Conservation (phyloP, 2,113 vertebrate species). For the Xiphorhynchus elegans region DNA sequence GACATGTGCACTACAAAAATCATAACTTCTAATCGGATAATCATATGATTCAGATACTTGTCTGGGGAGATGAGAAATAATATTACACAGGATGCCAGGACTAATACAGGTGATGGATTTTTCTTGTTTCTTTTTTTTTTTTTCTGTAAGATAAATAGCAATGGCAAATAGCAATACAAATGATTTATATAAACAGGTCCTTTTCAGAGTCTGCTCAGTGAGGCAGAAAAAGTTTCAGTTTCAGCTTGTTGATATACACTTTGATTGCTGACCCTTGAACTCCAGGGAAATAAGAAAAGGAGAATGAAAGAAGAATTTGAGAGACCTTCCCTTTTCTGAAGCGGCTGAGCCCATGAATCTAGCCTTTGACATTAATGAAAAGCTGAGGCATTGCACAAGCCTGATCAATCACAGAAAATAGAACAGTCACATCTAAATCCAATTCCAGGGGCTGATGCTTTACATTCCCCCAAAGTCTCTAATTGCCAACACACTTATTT, state of each 20-base stretch:
- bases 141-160: conserved; percentile 7
- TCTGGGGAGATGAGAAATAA: background rate
- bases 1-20: background rate
- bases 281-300: conserved; percentile 48
- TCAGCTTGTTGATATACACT: background rate
- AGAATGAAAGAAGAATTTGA: conserved; percentile 34
- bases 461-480: conserved; percentile 39
- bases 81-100: background rate
- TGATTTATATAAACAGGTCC: background rate
- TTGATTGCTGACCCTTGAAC: conserved; percentile 50
- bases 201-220: background rate
- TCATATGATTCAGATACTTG: background rate
- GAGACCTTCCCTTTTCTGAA: conserved; percentile 1
- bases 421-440: conserved; percentile 31
- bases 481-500: conserved; percentile 40
- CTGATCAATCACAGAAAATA: conserved; percentile 44
- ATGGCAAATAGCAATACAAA: background rate
- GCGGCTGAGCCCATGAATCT: conserved; percentile 14
- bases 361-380: conserved; percentile 69
- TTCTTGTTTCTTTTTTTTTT: background rate
- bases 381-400: conserved; percentile 43
- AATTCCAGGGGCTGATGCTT: conserved; percentile 13
- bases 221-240: conserved; percentile 35
- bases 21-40: background rate
- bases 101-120: background rate